These are phyloP conservation scores for Chromoteleia sp. DNA, from an alignment of 2,888 invertebrate genomes.

Conservation along the genomic window DNA sequence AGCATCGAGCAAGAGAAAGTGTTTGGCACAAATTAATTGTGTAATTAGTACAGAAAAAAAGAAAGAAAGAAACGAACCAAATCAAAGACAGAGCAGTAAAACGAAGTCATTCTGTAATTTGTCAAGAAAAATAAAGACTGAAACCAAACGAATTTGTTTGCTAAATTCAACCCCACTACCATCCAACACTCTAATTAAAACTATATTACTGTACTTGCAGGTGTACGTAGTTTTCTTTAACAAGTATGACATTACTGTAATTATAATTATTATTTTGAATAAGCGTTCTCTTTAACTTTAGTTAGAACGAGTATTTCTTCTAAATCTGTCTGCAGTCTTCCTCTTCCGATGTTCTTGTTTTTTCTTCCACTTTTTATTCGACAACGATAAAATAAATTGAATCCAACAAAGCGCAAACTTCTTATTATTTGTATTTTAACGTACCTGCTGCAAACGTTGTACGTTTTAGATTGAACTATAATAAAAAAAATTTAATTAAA, in stretches of 20 bases:
- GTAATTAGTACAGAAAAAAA: conserved; percentile 34
- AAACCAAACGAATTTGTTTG: conserved; percentile 61
- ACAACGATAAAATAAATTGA: conserved; percentile 12
- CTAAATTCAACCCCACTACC: conserved; percentile 53
- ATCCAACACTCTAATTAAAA: conserved; percentile 38
- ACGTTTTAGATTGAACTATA: conserved; percentile 4
- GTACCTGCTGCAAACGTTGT: neutral
- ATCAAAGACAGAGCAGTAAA: conserved; percentile 3
- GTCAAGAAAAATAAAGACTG: conserved; percentile 60
- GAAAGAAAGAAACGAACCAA: conserved; percentile 1
- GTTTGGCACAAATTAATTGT: conserved; percentile 53
- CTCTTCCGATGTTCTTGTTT: conserved; percentile 6
- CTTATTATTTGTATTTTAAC: conserved; percentile 47
- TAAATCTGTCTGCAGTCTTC: neutral
- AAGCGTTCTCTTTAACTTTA: conserved; percentile 16
- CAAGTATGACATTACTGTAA: neutral
- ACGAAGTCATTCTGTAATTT: conserved; percentile 41
- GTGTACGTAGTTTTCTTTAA: neutral
- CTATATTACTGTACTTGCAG: conserved; percentile 6
- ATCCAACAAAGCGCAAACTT: conserved; percentile 11
- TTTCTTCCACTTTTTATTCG: conserved; percentile 12
- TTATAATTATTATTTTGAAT: conserved; percentile 34
- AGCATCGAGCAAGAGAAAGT: conserved; percentile 44
- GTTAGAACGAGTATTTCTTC: neutral
- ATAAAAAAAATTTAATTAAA: conserved; percentile 21